Conservation (phyloP, 1,140 invertebrate genomes). For the Zophobas atratus region DNA sequence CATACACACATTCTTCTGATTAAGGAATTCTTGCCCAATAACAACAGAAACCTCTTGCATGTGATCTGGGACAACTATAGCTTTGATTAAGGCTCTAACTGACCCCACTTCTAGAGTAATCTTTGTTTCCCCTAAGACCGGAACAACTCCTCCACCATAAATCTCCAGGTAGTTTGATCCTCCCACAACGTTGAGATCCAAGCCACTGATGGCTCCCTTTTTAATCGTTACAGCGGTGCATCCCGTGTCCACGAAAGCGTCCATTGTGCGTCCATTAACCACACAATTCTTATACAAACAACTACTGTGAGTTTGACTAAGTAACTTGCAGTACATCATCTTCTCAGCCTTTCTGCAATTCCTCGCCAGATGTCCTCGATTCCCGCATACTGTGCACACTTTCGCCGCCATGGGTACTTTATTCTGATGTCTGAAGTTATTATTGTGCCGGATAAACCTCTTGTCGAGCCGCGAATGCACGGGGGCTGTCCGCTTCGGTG, state of each 20-base stretch:
- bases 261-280: conserved; percentile 30
- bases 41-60: conserved; percentile 49
- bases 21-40: conserved; percentile 52
- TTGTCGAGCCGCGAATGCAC: conserved; percentile 39
- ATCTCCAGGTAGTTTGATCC: conserved; percentile 5
- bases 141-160: conserved; percentile 30
- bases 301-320: neutral
- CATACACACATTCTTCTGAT: conserved; percentile 37
- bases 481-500: conserved; percentile 1
- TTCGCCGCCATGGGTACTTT: conserved; percentile 16
- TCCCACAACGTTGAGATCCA: conserved; percentile 22
- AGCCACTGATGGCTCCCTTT: conserved; percentile 12
- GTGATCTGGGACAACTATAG: conserved; percentile 47
- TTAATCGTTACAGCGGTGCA: conserved; percentile 42
- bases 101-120: conserved; percentile 48
- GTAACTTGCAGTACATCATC: conserved; percentile 51
- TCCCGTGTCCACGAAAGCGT: conserved; percentile 50
- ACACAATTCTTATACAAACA: conserved; percentile 21
- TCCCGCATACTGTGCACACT: conserved; percentile 55
- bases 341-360: conserved; percentile 52
- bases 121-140: conserved; percentile 38
- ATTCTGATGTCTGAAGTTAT: conserved; percentile 9
- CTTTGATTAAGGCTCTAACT: conserved; percentile 37
- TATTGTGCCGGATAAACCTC: conserved; percentile 1
- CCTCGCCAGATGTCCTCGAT: conserved; percentile 51